phyloP scores from a whole-genome alignment of 2,888 invertebrate species.

The Salticus scenicus region DNA sequence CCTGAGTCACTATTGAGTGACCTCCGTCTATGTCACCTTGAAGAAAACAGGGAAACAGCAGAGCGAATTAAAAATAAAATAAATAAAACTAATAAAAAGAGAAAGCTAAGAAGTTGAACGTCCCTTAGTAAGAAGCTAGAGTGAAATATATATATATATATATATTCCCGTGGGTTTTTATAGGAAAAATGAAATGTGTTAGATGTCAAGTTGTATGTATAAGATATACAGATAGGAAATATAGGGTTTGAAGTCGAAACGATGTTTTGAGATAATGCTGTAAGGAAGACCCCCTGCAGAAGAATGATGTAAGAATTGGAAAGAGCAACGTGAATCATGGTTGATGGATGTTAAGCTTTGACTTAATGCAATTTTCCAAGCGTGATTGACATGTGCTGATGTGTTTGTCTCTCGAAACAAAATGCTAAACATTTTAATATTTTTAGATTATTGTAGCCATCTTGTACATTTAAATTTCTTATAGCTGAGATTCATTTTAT shows the following conservation, averaged over 20 bases:
- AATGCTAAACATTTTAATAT: too few relatives aligned
- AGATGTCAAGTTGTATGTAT: not conserved
- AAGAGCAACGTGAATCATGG: not conserved
- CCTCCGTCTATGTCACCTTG: constrained; percentile 21
- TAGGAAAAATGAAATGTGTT: not conserved
- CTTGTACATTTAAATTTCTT: too few relatives aligned
- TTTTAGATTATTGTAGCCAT: too few relatives aligned
- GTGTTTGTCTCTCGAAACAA: too few relatives aligned
- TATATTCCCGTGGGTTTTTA: not conserved
- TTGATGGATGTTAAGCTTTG: too few relatives aligned
- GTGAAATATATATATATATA: not conserved
- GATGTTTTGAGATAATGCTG: not conserved
- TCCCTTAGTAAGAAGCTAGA: not conserved
- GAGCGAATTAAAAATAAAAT: too few relatives aligned
- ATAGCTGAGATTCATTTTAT: too few relatives aligned
- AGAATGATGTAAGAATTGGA: not conserved
- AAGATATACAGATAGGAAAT: not conserved
- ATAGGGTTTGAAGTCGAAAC: not conserved
- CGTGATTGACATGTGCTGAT: too few relatives aligned
- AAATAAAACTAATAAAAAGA: not conserved
- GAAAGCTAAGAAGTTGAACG: not conserved
- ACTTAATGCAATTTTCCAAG: too few relatives aligned
- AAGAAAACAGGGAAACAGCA: constrained; percentile 2
- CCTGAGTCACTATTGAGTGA: constrained; percentile 8
- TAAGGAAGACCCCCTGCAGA: not conserved